Base-by-base conservation (phyloP, 2,797 vertebrate genomes). In the Fratercula arctica region DNA sequence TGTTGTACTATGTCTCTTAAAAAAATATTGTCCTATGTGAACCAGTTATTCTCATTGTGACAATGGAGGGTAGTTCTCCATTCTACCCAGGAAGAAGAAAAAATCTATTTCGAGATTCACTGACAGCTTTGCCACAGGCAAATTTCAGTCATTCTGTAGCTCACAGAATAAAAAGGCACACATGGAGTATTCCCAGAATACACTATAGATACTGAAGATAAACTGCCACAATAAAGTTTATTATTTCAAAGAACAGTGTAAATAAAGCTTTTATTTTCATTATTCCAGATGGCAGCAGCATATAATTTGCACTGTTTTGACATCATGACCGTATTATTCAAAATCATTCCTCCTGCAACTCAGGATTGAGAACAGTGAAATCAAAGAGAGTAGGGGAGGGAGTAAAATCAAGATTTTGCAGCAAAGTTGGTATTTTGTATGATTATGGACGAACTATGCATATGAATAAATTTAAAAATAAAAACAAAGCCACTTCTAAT, bases 251-350 rank as follows among this genome's bases (percentile, higher is more conserved):
- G 88, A 97, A 96, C 68, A 95, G 56, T 95, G 72, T 97, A 97
- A 97, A 97, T 96, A 97, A 97, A 93, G 92, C 72, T 96, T 97
- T 95, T 96, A 96, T 97, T 97, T 97, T 95, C 89, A 97, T 89
- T 88, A 95, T 97, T 97, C 92, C 95, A 98, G 95, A 97, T 96
- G 96, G 93, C 11, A 97, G 80, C 51, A 95, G 86, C 70, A 66
- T 95, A 95, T 97, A 97, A 96, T 96, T 97, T 96, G 90, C 78
- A 93, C 94, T 93, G 61, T 83, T 97, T 97, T 97, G 96, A 97
- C 93, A 97, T 96, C 93, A 97, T 89, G 90, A 95, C 86, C 11
- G 0, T 95, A 95, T 97, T 97, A 97, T 95, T 97, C 80, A 96
- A 97, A 97, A 95, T 96, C 82, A 94, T 87, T 97, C 85, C 94